These are phyloP conservation scores for Philopedon plagiatum DNA, from an alignment of 2,888 invertebrate genomes.

Conservation along the genomic window DNA sequence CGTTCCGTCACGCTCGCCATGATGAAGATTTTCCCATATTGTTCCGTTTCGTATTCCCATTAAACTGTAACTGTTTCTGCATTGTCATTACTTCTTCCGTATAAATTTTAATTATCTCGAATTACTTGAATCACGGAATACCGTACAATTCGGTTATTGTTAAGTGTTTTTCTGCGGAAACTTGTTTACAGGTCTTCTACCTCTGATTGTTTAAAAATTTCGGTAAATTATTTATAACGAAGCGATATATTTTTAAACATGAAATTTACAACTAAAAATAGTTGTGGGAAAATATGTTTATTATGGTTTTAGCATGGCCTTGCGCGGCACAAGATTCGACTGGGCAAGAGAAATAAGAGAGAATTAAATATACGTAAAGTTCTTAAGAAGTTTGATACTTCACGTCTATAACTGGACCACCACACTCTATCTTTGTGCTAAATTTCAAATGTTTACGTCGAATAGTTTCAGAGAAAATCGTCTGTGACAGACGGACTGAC, in stretches of 20 bases:
- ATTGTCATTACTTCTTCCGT: not conserved
- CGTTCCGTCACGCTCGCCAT: not conserved
- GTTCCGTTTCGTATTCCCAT: not conserved
- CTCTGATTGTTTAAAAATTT: not conserved
- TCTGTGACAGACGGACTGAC: too few relatives aligned
- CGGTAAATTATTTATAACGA: not conserved
- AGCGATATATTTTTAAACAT: not conserved
- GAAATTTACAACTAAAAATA: not conserved
- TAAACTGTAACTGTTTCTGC: not conserved
- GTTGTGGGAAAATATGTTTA: not conserved
- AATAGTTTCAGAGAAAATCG: too few relatives aligned
- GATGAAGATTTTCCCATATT: not conserved
- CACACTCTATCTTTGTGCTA: too few relatives aligned
- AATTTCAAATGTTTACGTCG: too few relatives aligned
- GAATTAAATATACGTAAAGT: too few relatives aligned
- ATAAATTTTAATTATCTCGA: not conserved
- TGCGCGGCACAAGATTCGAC: too few relatives aligned
- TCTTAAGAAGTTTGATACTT: too few relatives aligned
- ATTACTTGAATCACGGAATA: not conserved
- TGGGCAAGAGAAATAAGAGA: too few relatives aligned
- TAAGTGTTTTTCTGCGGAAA: not conserved
- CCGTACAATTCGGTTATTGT: not conserved
- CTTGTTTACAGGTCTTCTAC: not conserved
- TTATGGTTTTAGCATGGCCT: too few relatives aligned
- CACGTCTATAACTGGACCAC: too few relatives aligned